A percentile compares a stretch with the other conserved stretches of the same genome.
phyloP scores from a whole-genome alignment of 2,888 invertebrate genomes.

The Lepidonotus clava region DNA sequence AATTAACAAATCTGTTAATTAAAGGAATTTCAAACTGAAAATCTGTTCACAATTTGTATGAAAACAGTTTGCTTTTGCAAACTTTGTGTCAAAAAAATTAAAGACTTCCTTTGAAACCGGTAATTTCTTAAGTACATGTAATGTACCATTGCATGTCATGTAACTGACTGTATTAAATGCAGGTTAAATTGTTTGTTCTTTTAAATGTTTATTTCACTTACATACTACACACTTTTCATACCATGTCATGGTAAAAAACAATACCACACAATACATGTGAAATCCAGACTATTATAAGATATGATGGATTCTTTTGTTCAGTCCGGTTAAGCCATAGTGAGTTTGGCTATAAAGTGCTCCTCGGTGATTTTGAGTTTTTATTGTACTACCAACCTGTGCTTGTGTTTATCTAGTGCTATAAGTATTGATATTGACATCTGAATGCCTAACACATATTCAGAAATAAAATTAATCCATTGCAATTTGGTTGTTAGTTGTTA shows the following conservation, averaged over 20 bases:
- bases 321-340: conserved; percentile 30
- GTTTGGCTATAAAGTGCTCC: conserved; percentile 16
- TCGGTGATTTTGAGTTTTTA: conserved; percentile 20
- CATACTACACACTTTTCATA: background rate
- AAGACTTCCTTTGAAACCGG: no score
- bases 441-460: conserved; percentile 23
- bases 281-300: conserved; percentile 1
- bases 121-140: conserved; percentile 25
- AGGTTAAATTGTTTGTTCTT: background rate
- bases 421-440: conserved; percentile 33
- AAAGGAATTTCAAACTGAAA: no score
- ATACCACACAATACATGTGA: conserved; percentile 20
- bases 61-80: no score
- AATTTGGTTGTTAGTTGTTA: background rate
- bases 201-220: background rate
- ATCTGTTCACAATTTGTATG: no score
- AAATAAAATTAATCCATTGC: conserved; percentile 46
- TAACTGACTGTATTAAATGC: conserved; percentile 26
- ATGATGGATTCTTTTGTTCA: background rate
- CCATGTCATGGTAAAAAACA: background rate
- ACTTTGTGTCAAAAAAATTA: no score
- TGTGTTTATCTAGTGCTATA: conserved; percentile 42
- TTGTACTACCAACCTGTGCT: background rate
- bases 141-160: background rate
- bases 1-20: no score